A percentile compares a stretch with the other conserved stretches of the same genome.
phyloP scores from a whole-genome alignment of 1,140 invertebrate species.

The Drosophila dunni region DNA sequence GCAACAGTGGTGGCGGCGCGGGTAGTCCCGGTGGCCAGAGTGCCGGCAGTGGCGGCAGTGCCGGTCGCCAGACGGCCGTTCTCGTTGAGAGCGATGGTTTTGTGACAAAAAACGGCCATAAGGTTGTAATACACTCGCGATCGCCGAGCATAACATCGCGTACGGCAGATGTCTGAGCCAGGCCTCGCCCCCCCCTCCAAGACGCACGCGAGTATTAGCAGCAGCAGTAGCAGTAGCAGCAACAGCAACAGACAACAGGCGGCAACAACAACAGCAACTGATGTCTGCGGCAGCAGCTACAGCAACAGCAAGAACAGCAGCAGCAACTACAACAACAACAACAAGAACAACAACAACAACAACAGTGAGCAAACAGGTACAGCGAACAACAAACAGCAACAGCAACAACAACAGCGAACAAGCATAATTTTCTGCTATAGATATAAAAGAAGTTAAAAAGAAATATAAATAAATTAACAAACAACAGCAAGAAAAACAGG shows the following conservation, averaged over 20 bases:
- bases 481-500: conserved; percentile 29
- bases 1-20: conserved; percentile 29
- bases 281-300: conserved; percentile 22
- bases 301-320: conserved; percentile 44
- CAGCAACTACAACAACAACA: conserved; percentile 47
- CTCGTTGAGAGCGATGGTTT: conserved; percentile 92
- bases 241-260: conserved; percentile 42
- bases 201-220: conserved; percentile 84
- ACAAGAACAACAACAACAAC: conserved; percentile 48
- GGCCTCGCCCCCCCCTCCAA: conserved; percentile 87
- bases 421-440: conserved; percentile 80
- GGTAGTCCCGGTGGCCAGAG: conserved; percentile 71
- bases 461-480: conserved; percentile 29
- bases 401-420: conserved; percentile 57
- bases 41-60: conserved; percentile 61
- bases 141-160: conserved; percentile 92
- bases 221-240: conserved; percentile 45
- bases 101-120: conserved; percentile 93
- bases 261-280: conserved; percentile 36
- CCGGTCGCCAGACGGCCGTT: conserved; percentile 90
- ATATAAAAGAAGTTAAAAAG: conserved; percentile 36
- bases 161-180: conserved; percentile 92
- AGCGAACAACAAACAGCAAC: conserved; percentile 51
- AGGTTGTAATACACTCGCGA: conserved; percentile 94
- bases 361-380: conserved; percentile 59